Percentiles rank a stretch among this genome's conserved stretches.
Conservation (phyloP, 2,113 vertebrate species). For the Gambusia holbrooki region DNA sequence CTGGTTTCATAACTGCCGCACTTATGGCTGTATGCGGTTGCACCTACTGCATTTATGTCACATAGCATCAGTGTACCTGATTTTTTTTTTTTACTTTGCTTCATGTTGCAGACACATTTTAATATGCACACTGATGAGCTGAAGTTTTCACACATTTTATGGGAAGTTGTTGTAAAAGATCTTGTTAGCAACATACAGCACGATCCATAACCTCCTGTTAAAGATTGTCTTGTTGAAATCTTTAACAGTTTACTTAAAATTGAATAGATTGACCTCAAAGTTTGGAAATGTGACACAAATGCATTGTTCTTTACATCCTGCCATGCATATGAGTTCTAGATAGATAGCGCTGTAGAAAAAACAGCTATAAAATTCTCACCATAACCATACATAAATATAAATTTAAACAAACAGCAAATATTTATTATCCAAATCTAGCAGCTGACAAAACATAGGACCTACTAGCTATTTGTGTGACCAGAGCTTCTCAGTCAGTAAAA, state of each 20-base stretch:
- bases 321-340: background rate
- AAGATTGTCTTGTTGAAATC: background rate
- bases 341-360: background rate
- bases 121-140: conserved; percentile 7
- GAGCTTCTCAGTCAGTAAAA: too few species aligned
- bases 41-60: conserved; percentile 5
- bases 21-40: conserved; percentile 32
- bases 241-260: background rate
- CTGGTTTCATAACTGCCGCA: background rate
- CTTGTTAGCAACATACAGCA: background rate
- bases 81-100: conserved; percentile 6
- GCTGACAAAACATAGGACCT: too few species aligned
- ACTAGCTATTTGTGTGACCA: too few species aligned
- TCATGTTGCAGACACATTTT: conserved; percentile 18
- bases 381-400: too few species aligned
- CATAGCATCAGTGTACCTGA: conserved; percentile 9
- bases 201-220: too few species aligned
- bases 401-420: too few species aligned
- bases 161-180: background rate
- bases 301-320: background rate
- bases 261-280: background rate
- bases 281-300: background rate
- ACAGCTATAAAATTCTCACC: too few species aligned
- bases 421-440: too few species aligned
- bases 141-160: conserved; percentile 6